Evolutionary conservation across 2,113 vertebrate species (phyloP).

Genomic region (Ceyx margarethae): DNA sequence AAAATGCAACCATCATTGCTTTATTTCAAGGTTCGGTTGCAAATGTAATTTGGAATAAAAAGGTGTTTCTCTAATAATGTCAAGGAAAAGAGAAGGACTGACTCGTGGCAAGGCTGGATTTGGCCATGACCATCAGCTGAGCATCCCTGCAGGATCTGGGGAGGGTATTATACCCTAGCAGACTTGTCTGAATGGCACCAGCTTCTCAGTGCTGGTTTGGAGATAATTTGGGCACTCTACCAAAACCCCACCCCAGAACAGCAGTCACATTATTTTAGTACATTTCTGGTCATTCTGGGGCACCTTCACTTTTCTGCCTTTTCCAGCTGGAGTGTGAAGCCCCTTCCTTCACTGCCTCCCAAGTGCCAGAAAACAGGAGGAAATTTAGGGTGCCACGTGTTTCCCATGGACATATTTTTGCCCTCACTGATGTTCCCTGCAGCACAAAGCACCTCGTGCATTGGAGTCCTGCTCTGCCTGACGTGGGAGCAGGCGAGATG

Average conservation of each 20-base stretch:
- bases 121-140: neutral
- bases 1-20: neutral
- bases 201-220: neutral
- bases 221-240: neutral
- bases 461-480: neutral
- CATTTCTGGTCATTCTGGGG: neutral
- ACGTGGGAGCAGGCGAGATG: fast-evolving
- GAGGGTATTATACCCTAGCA: neutral
- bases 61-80: neutral
- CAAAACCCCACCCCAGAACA: neutral
- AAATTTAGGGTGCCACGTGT: neutral
- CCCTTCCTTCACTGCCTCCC: neutral
- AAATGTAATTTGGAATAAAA: neutral
- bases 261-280: neutral
- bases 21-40: neutral
- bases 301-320: neutral
- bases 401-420: neutral
- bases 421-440: neutral
- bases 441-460: neutral
- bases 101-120: neutral
- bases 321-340: neutral
- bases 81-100: neutral
- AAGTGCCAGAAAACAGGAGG: neutral
- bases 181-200: neutral
- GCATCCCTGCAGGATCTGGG: neutral